Evolutionary conservation across 2,888 invertebrate genomes (phyloP).

Genomic region (Notocelia uddmanniana): DNA sequence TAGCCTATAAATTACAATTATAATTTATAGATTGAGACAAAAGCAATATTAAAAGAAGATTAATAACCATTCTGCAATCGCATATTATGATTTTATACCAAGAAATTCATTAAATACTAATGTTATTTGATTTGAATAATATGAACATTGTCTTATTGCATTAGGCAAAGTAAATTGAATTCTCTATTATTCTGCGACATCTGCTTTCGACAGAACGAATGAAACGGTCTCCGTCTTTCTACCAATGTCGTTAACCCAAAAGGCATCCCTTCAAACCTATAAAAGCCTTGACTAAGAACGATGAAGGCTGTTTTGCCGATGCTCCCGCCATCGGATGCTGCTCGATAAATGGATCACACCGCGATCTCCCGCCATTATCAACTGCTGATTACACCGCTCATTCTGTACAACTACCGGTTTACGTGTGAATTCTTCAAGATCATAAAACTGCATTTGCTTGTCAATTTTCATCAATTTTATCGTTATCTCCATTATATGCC

Average conservation of each 20-base stretch:
- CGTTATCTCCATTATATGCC: neutral
- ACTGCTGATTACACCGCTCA: slow-evolving; percentile 53
- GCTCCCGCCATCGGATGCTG: slow-evolving; percentile 27
- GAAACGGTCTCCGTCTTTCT: neutral
- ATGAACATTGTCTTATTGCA: no score
- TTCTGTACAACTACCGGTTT: slow-evolving; percentile 42
- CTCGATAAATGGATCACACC: slow-evolving; percentile 52
- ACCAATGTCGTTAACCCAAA: neutral
- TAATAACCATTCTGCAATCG: no score
- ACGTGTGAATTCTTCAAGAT: slow-evolving; percentile 23
- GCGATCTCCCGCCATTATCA: slow-evolving; percentile 53
- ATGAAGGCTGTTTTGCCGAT: slow-evolving; percentile 25
- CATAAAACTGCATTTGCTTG: slow-evolving; percentile 5
- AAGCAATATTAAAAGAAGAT: no score
- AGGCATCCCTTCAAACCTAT: neutral
- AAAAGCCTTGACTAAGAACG: neutral
- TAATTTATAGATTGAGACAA: no score
- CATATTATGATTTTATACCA: neutral
- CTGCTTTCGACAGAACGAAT: neutral
- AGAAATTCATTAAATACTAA: no score
- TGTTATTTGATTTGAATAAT: no score
- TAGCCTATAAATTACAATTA: neutral
- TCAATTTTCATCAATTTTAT: slow-evolving; percentile 22
- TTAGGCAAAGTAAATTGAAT: no score
- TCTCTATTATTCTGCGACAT: neutral